phyloP scores from a whole-genome alignment of 2,797 vertebrate species.

The Spheniscus humboldti region DNA sequence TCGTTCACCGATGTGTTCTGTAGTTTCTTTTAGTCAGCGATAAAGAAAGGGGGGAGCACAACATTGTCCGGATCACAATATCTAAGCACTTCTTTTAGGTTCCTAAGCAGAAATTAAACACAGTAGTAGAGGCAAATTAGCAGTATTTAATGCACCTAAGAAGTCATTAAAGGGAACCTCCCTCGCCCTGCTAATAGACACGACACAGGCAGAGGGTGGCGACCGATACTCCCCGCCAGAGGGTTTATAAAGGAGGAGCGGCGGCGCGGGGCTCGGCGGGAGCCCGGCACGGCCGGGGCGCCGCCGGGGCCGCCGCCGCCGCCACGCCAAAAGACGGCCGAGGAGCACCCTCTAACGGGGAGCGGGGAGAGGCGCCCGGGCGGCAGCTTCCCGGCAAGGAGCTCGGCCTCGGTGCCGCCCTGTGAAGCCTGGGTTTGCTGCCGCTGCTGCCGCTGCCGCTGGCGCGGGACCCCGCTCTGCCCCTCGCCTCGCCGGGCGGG shows the following conservation, averaged over 20 bases:
- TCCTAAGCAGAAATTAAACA: background rate
- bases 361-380: background rate
- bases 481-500: too few relatives aligned
- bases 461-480: background rate
- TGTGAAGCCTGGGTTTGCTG: too few relatives aligned
- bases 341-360: background rate
- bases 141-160: background rate
- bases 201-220: too few relatives aligned
- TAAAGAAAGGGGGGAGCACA: background rate
- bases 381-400: too few relatives aligned
- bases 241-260: rapidly evolving
- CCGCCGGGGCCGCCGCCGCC: background rate
- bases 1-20: background rate
- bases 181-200: rapidly evolving
- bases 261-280: rapidly evolving
- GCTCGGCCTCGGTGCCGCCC: background rate
- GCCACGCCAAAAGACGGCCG: background rate
- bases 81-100: background rate
- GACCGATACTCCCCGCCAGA: background rate
- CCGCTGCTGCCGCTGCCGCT: too few relatives aligned
- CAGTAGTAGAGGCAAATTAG: background rate
- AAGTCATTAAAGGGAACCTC: too few relatives aligned
- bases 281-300: too few relatives aligned
- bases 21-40: background rate
- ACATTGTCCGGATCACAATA: background rate